These are phyloP conservation scores for Cerastoderma edule DNA, from an alignment of 2,888 invertebrate genomes.

Conservation along the genomic window DNA sequence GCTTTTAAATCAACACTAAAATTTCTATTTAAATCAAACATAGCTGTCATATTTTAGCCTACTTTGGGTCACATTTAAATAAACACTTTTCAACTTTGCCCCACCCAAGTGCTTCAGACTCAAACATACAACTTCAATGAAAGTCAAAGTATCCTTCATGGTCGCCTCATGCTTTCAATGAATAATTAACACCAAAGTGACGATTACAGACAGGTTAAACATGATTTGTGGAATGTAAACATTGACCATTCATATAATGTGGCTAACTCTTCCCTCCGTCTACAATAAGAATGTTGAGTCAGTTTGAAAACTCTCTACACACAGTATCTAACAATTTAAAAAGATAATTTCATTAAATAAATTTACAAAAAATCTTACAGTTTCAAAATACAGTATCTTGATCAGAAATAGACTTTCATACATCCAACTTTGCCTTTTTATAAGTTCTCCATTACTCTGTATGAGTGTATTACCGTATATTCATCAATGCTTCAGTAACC, in stretches of 20 bases:
- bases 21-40: conserved; percentile 5
- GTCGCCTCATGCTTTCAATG: conserved; percentile 3
- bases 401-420: no score
- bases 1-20: conserved; percentile 23
- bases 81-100: conserved; percentile 22
- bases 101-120: conserved; percentile 12
- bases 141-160: not conserved
- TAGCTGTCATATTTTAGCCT: conserved; percentile 24
- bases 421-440: no score
- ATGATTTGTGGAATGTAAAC: conserved; percentile 8
- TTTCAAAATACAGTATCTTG: no score
- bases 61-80: conserved; percentile 21
- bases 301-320: no score
- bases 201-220: conserved; percentile 18
- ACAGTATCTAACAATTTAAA: no score
- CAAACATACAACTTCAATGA: not conserved
- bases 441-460: no score
- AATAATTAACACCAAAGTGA: conserved; percentile 22
- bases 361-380: no score
- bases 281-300: no score
- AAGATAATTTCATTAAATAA: no score
- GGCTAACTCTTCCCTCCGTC: conserved; percentile 1
- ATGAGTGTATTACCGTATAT: no score
- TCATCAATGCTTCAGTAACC: no score
- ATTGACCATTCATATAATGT: conserved; percentile 8